Evolutionary conservation across 2,797 vertebrate species (phyloP), one percentile per base, ranked within the genome.

Genomic region (Capromys pilorides): DNA sequence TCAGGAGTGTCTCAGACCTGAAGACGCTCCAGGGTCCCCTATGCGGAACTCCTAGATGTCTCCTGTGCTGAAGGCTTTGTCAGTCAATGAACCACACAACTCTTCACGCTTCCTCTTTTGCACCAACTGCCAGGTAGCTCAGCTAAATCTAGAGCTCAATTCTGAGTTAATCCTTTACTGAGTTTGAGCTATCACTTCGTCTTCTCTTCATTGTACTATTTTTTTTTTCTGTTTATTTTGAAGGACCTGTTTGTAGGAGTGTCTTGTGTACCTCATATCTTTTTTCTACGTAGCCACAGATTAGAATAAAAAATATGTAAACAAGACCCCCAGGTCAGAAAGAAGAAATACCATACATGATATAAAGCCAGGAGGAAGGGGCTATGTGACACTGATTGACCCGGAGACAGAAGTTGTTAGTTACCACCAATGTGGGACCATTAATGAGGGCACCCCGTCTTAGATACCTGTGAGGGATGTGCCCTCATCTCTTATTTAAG

Each of bases 81-180:
- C 62, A 64, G 41, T 64, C 69, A 81, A 26, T 11, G 33, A 84
- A 31, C 81, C 64, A 66, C 1, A 4, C 33, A 16, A 22, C 19
- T 24, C n/a, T 83, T 54, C 12, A 2, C 4, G 4, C 41, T 88
- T 81, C 66, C 57, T 91, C 54, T 61, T 78, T 79, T 21, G 33
- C 41, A 59, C 36, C 33, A 67, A 75, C 88, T 91, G 45, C 87
- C 57, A 73, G 87, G 87, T 36, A 94, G 31, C 81, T 95, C 94
- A 41, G 84, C 28, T 73, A 84, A 85, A 95, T 64, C 36, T 54
- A n/a, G 13, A 75, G 41, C 36, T 83, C 59, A 26, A 16, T 45
- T 94, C 91, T 51, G 49, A 39, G 62, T 11, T 39, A 66, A 80
- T 16, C 61, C 67, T 89, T 84, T 57, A 79, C 28, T 64, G 18